These are phyloP conservation scores for Macrobrachium rosenbergii DNA, from an alignment of 1,140 invertebrate species.

Conservation along the genomic window DNA sequence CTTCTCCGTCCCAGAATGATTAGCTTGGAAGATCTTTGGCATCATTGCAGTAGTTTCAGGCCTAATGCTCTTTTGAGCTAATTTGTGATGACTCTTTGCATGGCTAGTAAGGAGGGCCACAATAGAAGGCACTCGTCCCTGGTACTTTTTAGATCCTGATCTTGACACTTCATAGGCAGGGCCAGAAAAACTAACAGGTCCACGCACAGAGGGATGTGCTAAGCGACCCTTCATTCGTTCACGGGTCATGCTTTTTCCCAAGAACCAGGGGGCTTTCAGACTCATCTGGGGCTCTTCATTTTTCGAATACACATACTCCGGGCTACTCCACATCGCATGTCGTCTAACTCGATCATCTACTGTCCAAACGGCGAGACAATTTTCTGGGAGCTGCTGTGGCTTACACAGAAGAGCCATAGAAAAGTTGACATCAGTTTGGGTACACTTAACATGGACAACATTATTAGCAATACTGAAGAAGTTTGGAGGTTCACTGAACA, in stretches of 20 bases:
- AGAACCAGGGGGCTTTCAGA: constrained; percentile 44
- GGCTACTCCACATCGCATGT: constrained; percentile 61
- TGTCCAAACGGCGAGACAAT: constrained; percentile 58
- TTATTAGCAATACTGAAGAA: constrained; percentile 52
- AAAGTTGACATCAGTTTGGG: constrained; percentile 55
- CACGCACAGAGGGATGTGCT: constrained; percentile 29
- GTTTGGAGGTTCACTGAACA: constrained; percentile 54
- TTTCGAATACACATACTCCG: constrained; percentile 43
- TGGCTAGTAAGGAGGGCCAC: constrained; percentile 49
- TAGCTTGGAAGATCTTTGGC: constrained; percentile 30
- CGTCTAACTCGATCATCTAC: constrained; percentile 47
- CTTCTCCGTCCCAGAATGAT: constrained; percentile 36
- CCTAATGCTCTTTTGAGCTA: constrained; percentile 33
- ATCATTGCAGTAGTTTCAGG: constrained; percentile 15
- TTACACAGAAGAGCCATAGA: constrained; percentile 52
- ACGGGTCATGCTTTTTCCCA: constrained; percentile 28
- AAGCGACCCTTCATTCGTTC: constrained; percentile 31
- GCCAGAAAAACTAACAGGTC: constrained; percentile 40
- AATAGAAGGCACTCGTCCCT: constrained; percentile 55
- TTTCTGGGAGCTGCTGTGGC: constrained; percentile 52
- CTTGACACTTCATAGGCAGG: constrained; percentile 35
- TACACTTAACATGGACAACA: constrained; percentile 54
- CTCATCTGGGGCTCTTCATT: constrained; percentile 40
- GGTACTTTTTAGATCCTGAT: constrained; percentile 50
- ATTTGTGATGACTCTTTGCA: constrained; percentile 50